phyloP scores from a whole-genome alignment of 1,140 invertebrate genomes.

The Drosophila virilis region DNA sequence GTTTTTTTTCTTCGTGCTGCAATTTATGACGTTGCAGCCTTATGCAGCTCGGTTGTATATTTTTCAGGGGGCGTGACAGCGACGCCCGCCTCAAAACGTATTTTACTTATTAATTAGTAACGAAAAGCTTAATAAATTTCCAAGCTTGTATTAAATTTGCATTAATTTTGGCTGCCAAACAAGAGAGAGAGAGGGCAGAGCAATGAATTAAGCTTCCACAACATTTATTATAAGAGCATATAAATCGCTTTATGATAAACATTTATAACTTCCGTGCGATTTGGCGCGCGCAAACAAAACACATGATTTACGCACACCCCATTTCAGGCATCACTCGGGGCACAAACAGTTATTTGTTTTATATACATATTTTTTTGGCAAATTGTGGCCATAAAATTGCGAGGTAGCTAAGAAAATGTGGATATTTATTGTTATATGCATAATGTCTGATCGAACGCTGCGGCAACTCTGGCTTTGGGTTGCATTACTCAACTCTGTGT shows the following conservation, averaged over 20 bases:
- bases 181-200: too few relatives aligned
- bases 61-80: slow-evolving; percentile 53
- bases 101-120: slow-evolving; percentile 80
- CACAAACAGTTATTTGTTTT: not conserved
- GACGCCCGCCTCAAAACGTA: slow-evolving; percentile 50
- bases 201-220: slow-evolving; percentile 20
- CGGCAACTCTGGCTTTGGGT: not conserved
- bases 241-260: slow-evolving; percentile 71
- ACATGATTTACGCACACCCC: slow-evolving; percentile 53
- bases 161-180: slow-evolving; percentile 22
- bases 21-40: slow-evolving; percentile 74
- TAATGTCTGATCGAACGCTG: not conserved
- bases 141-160: slow-evolving; percentile 68
- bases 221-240: slow-evolving; percentile 61
- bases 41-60: slow-evolving; percentile 23
- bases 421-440: slow-evolving; percentile 26
- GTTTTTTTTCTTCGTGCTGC: slow-evolving; percentile 21
- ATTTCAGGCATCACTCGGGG: not conserved
- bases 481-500: slow-evolving; percentile 64
- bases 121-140: slow-evolving; percentile 68
- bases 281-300: slow-evolving; percentile 34
- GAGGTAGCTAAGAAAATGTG: slow-evolving; percentile 23
- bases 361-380: slow-evolving; percentile 46
- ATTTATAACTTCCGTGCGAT: slow-evolving; percentile 80
- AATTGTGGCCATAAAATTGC: slow-evolving; percentile 54